These are phyloP conservation scores for Tetragnatha versicolor DNA, from an alignment of 1,140 invertebrate species.

Conservation along the genomic window DNA sequence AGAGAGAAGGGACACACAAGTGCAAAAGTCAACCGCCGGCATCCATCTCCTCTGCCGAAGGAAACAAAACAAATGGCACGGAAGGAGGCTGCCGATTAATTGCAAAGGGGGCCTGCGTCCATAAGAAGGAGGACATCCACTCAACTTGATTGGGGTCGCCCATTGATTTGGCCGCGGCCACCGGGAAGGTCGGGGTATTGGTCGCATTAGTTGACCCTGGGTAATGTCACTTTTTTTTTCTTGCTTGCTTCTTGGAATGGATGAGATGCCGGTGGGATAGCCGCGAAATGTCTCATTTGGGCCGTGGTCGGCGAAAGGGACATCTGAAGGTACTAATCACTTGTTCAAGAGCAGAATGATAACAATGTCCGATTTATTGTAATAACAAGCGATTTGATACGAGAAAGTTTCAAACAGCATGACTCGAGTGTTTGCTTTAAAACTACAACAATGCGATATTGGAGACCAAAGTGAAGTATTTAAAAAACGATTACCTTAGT, in stretches of 20 bases:
- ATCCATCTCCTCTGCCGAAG: constrained; percentile 1
- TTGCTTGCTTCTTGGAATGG: no score
- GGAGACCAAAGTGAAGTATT: no score
- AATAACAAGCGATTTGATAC: no score
- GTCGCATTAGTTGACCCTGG: not conserved
- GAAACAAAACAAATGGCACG: constrained; percentile 35
- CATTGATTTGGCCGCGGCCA: constrained; percentile 32
- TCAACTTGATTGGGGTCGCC: constrained; percentile 47
- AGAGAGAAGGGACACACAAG: not conserved
- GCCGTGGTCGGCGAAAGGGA: no score
- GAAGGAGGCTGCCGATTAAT: constrained; percentile 29
- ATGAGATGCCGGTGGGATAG: not conserved
- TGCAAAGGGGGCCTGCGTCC: not conserved
- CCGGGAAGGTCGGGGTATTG: not conserved
- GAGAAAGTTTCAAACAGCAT: no score
- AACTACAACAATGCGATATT: no score
- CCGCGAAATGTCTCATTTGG: not conserved
- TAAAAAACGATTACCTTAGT: no score
- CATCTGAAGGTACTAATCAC: no score
- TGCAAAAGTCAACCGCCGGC: constrained; percentile 8
- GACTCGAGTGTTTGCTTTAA: no score
- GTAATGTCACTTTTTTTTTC: no score
- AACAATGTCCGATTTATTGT: no score
- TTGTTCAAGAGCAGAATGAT: no score
- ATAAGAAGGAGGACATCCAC: constrained; percentile 25